Conservation (phyloP, 2,113 vertebrate species). For the Turdus rufiventris region DNA sequence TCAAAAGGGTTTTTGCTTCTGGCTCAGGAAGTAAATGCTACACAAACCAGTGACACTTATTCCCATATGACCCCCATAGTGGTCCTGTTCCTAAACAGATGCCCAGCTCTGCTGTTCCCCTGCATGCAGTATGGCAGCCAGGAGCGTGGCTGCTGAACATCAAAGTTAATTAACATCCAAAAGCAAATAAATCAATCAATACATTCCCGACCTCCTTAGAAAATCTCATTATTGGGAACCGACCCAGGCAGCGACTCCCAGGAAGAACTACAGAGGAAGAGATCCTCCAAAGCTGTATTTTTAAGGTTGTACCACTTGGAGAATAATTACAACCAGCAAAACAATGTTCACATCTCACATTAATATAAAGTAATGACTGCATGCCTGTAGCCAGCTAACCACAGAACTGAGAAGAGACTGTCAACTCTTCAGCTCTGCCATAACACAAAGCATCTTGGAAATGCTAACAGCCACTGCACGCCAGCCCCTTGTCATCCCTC, state of each 20-base stretch:
- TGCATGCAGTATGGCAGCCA: neutral
- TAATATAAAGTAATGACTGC: constrained; percentile 58
- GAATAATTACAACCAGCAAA: constrained; percentile 32
- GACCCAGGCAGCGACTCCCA: constrained; percentile 1
- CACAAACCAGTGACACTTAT: neutral
- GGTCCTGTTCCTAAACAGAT: neutral
- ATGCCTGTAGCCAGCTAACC: constrained; percentile 57
- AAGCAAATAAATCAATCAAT: constrained; percentile 43
- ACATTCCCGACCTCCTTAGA: neutral
- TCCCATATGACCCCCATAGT: neutral
- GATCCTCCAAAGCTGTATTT: constrained; percentile 41
- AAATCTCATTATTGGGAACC: constrained; percentile 41
- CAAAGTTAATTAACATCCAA: constrained; percentile 1
- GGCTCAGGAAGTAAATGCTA: neutral
- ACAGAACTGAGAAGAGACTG: constrained; percentile 59
- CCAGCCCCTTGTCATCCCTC: constrained; percentile 39
- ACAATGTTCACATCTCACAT: constrained; percentile 38
- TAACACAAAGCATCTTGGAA: constrained; percentile 61
- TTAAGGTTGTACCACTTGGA: constrained; percentile 12
- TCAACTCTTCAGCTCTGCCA: constrained; percentile 48
- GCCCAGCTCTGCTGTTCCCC: neutral
- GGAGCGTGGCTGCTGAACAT: neutral
- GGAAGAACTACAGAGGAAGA: constrained; percentile 20
- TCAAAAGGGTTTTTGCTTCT: neutral
- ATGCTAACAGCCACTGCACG: neutral